These are phyloP conservation scores for Todiramphus saurophagus DNA, from an alignment of 2,113 vertebrate species.

Conservation along the genomic window DNA sequence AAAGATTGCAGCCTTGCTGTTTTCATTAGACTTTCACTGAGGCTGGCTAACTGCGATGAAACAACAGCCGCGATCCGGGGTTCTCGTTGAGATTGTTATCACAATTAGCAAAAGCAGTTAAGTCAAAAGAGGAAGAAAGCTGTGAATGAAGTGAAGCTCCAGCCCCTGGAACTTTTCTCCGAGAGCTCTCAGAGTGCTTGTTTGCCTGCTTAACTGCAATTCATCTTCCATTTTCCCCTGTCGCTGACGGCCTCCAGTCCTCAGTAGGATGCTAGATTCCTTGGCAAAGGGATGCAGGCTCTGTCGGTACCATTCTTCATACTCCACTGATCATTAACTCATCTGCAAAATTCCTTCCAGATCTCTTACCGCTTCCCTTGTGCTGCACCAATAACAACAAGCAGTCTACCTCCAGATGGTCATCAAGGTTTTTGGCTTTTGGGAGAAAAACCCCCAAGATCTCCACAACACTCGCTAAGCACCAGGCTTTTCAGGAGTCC, in stretches of 20 bases:
- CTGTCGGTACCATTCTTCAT: constrained; percentile 25
- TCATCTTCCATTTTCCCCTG: constrained; percentile 14
- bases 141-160: background rate
- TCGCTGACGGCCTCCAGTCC: constrained; percentile 52
- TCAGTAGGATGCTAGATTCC: constrained; percentile 43
- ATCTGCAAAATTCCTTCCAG: constrained; percentile 56
- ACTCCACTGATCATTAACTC: constrained; percentile 65
- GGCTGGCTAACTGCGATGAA: background rate
- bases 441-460: background rate
- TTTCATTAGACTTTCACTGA: constrained; percentile 5
- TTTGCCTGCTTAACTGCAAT: constrained; percentile 26
- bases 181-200: background rate
- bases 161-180: background rate
- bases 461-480: background rate
- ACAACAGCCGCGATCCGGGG: background rate
- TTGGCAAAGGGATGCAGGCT: constrained; percentile 43
- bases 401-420: background rate
- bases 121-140: background rate
- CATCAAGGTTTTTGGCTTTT: background rate
- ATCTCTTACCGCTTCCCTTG: constrained; percentile 18
- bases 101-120: constrained; percentile 27
- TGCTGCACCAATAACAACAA: background rate
- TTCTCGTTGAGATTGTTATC: background rate
- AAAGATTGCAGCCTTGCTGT: background rate
- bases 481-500: background rate